These are phyloP conservation scores for Drosophila nikananu DNA, from an alignment of 1,140 invertebrate genomes.

Conservation along the genomic window DNA sequence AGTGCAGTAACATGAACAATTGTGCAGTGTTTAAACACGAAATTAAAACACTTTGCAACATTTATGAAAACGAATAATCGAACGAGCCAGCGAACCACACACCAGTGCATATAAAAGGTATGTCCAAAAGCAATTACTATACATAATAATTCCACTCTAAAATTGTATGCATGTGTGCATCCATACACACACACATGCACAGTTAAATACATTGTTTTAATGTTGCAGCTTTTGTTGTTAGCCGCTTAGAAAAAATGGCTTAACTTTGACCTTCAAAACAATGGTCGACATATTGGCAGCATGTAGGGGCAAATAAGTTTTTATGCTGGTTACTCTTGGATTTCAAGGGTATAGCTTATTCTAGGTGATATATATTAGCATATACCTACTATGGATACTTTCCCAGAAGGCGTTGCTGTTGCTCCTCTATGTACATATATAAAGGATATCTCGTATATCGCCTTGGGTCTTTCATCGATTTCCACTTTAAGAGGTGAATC, in stretches of 20 bases:
- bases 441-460: background rate
- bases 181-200: background rate
- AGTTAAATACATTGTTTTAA: background rate
- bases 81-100: background rate
- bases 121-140: background rate
- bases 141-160: constrained; percentile 1
- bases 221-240: constrained; percentile 1
- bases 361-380: background rate
- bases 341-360: background rate
- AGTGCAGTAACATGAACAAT: too few relatives aligned
- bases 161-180: background rate
- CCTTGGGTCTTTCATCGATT: background rate
- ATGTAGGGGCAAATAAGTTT: background rate
- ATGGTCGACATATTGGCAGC: background rate
- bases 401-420: background rate
- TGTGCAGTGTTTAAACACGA: too few relatives aligned
- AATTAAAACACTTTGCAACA: constrained; percentile 4
- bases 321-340: background rate
- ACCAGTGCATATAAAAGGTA: background rate
- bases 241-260: background rate
- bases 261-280: constrained; percentile 2
- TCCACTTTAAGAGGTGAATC: background rate
- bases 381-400: background rate
- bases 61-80: background rate
- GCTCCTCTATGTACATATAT: background rate